Evolutionary conservation across 2,888 invertebrate genomes (phyloP), one percentile per base, ranked within the genome.

Genomic region (Anorthoa munda): DNA sequence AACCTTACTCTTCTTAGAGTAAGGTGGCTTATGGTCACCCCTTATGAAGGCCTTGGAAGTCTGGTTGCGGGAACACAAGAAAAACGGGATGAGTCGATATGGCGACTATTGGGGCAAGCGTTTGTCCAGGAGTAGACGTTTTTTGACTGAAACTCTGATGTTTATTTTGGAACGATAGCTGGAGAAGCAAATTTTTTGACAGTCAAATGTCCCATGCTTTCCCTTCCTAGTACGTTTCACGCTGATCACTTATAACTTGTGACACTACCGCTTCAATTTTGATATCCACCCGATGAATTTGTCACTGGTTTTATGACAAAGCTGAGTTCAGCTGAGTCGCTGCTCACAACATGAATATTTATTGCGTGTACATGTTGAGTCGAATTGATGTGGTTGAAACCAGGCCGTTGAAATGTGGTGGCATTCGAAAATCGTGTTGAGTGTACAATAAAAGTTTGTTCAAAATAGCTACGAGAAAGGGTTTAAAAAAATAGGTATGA

Each of bases 221-320:
- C n/a, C n/a, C n/a, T n/a, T n/a, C n/a, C n/a, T n/a, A n/a, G n/a
- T n/a, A n/a, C n/a, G n/a, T n/a, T n/a, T n/a, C 0, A 55, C 69
- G 76, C 82, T 63, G 2, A 39, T 1, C 64, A 66, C 72, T 70
- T n/a, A 15, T 77, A 12, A 51, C 55, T 73, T 80, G 58, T 0
- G 4, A 15, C 56, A 4, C 63, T 75, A 66, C 58, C 73, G 72
- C 81, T 79, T 81, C 86, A 86, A 73, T 88, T 91, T 91, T 91
- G 86, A 89, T 91, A 89, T 82, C 81, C 75, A 77, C 68, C 70
- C 88, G 91, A 90, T 89, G 90, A 93, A 92, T 93, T 90, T 90
- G 89, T 91, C 92, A 91, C 88, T 73, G 77, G 58, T 77, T 83
- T 81, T 83, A 81, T 84, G 84, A 83, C 70, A 55, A 61, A 69